phyloP scores from a whole-genome alignment of 2,113 vertebrate species.

The Trematocara macrostoma region DNA sequence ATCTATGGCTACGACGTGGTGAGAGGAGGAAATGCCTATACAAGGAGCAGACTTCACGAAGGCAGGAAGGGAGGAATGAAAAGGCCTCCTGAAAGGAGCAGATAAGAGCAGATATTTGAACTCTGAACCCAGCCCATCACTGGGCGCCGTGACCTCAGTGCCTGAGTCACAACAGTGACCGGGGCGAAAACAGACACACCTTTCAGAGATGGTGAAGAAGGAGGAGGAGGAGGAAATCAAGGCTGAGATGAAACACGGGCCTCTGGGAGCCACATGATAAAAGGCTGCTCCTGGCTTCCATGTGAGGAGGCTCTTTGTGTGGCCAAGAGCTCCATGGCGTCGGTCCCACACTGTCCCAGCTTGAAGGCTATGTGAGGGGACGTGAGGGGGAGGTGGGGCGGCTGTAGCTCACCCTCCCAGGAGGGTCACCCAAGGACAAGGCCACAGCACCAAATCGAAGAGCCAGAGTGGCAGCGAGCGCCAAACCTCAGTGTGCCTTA shows the following conservation, averaged over 20 bases:
- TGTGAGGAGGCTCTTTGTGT: constrained; percentile 50
- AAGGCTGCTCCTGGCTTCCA: constrained; percentile 10
- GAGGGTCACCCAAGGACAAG: constrained; percentile 57
- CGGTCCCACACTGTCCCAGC: background rate
- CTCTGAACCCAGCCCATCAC: constrained; percentile 44
- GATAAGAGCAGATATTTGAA: constrained; percentile 60
- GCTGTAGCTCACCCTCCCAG: constrained; percentile 28
- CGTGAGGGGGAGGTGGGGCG: background rate
- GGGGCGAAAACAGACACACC: constrained; percentile 27
- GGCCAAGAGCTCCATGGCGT: constrained; percentile 11
- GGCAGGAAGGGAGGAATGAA: constrained; percentile 43
- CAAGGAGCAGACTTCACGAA: background rate
- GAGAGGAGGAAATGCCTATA: constrained; percentile 40
- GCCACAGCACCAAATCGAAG: constrained; percentile 37
- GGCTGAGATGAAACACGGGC: background rate
- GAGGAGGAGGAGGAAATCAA: background rate
- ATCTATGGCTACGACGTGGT: background rate
- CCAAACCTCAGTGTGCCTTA: constrained; percentile 53
- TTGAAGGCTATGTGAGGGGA: background rate
- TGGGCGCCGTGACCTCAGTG: constrained; percentile 26
- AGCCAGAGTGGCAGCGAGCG: background rate
- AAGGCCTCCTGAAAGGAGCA: constrained; percentile 33
- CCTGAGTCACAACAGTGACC: background rate
- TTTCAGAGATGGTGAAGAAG: constrained; percentile 26
- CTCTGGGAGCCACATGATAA: constrained; percentile 3